Evolutionary conservation across 2,888 invertebrate species (phyloP).

Genomic region (Drosophila subquinaria): DNA sequence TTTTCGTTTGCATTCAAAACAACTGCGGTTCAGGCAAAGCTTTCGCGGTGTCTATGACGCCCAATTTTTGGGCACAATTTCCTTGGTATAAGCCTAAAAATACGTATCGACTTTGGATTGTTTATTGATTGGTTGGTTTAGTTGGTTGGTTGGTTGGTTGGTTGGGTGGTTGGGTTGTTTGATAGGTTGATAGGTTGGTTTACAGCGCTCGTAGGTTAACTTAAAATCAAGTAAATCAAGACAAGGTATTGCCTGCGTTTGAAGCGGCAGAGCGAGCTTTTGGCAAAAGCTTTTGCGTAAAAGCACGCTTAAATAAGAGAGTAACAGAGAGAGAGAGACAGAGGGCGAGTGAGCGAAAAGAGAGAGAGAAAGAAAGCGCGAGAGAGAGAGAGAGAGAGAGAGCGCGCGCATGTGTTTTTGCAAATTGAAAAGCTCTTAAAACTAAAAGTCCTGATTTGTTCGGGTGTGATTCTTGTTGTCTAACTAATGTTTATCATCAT

Average conservation of each 20-base stretch:
- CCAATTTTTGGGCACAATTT: constrained; percentile 33
- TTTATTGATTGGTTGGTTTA: constrained; percentile 60
- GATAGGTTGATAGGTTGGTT: constrained; percentile 27
- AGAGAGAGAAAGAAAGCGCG: constrained; percentile 11
- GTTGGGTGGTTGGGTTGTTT: constrained; percentile 25
- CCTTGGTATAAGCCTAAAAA: constrained; percentile 84
- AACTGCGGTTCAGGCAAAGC: constrained; percentile 70
- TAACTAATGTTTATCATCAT: constrained; percentile 79
- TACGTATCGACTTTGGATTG: constrained; percentile 86
- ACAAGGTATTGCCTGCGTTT: constrained; percentile 24
- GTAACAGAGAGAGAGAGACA: constrained; percentile 11
- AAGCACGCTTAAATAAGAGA: constrained; percentile 24
- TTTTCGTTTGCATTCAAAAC: constrained; percentile 15
- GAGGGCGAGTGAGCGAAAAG: constrained; percentile 7
- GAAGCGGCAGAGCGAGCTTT: constrained; percentile 50
- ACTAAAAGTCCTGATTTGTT: constrained; percentile 46
- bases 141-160: constrained; percentile 48
- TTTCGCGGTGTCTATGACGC: constrained; percentile 60
- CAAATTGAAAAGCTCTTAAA: constrained; percentile 69
- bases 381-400: constrained; percentile 12
- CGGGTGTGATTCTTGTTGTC: constrained; percentile 30
- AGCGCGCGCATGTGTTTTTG: constrained; percentile 36
- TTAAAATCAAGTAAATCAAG: constrained; percentile 52
- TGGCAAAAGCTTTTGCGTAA: constrained; percentile 31
- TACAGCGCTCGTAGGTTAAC: constrained; percentile 55